phyloP scores from a whole-genome alignment of 2,113 vertebrate species.

The Poeciliopsis occidentalis region DNA sequence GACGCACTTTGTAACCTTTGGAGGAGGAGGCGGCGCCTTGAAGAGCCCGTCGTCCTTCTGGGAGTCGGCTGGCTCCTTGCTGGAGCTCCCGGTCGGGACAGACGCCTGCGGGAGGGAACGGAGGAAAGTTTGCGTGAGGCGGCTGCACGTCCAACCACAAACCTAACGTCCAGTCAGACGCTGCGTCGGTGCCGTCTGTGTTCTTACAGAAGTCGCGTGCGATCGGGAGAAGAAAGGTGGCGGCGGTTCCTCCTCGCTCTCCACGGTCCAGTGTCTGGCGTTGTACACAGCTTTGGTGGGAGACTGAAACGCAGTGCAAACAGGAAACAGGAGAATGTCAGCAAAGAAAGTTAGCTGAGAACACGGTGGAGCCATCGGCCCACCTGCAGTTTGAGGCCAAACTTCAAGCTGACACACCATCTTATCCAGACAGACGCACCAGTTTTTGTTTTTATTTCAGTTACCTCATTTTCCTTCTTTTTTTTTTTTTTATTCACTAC shows the following conservation, averaged over 20 bases:
- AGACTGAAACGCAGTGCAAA: constrained; percentile 80
- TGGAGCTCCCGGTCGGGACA: constrained; percentile 73
- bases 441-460: too few relatives aligned
- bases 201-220: constrained; percentile 81
- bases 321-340: constrained; percentile 11
- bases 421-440: too few relatives aligned
- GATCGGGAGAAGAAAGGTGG: constrained; percentile 80
- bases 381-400: too few relatives aligned
- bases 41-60: constrained; percentile 94
- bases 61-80: constrained; percentile 83
- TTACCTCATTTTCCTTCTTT: too few relatives aligned
- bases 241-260: constrained; percentile 87
- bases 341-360: not conserved
- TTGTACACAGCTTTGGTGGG: constrained; percentile 99
- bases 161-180: not conserved
- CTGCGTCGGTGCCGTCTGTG: not conserved
- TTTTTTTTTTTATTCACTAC: too few relatives aligned
- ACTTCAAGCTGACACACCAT: too few relatives aligned
- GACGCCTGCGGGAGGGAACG: constrained; percentile 76
- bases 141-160: not conserved
- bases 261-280: constrained; percentile 94
- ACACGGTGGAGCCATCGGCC: not conserved
- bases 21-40: constrained; percentile 94
- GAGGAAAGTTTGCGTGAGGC: not conserved
- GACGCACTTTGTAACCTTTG: constrained; percentile 96